phyloP scores from a whole-genome alignment of 2,113 vertebrate species.

The Phalacrocorax carbo region DNA sequence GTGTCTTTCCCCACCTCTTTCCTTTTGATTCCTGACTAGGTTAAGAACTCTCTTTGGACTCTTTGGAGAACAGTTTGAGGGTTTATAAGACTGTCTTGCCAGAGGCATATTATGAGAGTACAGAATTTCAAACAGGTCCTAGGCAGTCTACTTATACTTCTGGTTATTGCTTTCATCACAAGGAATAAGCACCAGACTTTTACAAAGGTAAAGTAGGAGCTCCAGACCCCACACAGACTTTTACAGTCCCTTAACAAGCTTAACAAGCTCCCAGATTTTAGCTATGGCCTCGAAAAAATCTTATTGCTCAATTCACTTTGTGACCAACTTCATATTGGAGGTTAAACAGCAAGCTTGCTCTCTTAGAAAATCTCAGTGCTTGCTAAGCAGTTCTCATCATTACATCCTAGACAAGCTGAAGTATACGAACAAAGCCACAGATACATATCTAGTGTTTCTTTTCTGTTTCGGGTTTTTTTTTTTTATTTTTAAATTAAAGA shows the following conservation, averaged over 20 bases:
- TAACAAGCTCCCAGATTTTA: not conserved
- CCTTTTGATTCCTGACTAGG: not conserved
- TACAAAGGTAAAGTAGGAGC: not conserved
- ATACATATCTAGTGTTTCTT: not conserved
- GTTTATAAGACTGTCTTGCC: not conserved
- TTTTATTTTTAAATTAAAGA: constrained; percentile 48
- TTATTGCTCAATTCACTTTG: not conserved
- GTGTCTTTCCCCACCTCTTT: not conserved
- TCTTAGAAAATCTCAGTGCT: not conserved
- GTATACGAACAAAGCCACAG: not conserved
- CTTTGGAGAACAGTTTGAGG: not conserved
- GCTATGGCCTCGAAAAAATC: not conserved
- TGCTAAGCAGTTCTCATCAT: not conserved
- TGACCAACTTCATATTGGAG: not conserved
- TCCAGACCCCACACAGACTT: not conserved
- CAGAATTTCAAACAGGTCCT: not conserved
- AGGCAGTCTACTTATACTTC: not conserved
- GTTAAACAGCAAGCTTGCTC: not conserved
- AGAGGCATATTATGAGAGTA: not conserved
- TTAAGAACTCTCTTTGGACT: not conserved
- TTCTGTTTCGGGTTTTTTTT: not conserved
- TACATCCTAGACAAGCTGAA: not conserved
- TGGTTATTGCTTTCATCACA: not conserved
- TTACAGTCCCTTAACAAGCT: not conserved
- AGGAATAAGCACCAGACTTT: not conserved